These are phyloP conservation scores for Punctoribates punctum DNA, from an alignment of 2,888 invertebrate species.

Conservation along the genomic window DNA sequence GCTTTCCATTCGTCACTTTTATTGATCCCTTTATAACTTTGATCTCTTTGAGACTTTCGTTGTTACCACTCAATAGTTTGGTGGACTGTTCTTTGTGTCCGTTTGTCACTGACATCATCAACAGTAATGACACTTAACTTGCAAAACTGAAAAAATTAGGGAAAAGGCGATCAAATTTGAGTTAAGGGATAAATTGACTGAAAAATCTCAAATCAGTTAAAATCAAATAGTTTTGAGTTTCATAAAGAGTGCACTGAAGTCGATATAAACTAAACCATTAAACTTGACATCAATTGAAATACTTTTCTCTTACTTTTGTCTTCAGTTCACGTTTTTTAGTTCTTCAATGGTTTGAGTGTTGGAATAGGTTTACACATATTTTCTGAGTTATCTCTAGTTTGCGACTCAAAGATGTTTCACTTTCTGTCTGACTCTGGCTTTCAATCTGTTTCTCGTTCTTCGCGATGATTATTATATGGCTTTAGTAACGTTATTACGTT, in stretches of 20 bases:
- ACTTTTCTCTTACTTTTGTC: not conserved
- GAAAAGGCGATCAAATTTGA: no score
- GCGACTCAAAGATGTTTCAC: no score
- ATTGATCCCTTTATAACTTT: not conserved
- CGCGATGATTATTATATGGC: not conserved
- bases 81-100: not conserved
- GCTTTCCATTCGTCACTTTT: not conserved
- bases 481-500: not conserved
- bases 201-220: not conserved
- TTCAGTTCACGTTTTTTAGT: not conserved
- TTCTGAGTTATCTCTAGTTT: no score
- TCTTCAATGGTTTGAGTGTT: not conserved
- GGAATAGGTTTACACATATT: not conserved
- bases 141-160: not conserved
- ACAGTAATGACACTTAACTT: not conserved
- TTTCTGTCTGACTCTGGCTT: not conserved
- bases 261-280: not conserved
- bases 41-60: not conserved
- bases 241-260: not conserved
- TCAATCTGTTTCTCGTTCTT: not conserved
- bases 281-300: constrained; percentile 23
- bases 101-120: not conserved
- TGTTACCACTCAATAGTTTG: not conserved
- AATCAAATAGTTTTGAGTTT: not conserved
- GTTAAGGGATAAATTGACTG: no score